Evolutionary conservation across 2,797 vertebrate species (phyloP), one percentile per base, ranked within the genome.

Genomic region (Champsocephalus esox): DNA sequence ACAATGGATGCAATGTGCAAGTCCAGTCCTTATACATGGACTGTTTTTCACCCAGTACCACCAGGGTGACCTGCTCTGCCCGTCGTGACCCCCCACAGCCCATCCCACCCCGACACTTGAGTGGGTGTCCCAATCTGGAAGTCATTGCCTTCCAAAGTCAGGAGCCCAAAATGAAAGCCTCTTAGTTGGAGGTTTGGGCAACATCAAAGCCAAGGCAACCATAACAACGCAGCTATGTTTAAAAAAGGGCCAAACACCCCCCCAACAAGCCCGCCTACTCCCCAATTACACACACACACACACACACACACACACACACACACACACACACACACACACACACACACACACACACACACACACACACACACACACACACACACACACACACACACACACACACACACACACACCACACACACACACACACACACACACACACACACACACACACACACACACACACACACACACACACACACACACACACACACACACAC

Each of bases 161-260:
- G 88, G 91, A 92, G 89, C 87, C 80, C 87, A 90, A 94, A 94
- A 95, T 94, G 89, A 94, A 88, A 90, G 86, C 91, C 93, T 94
- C 91, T 91, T 92, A 94, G 90, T 90, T 92, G 89, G 93, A 94
- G 92, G 93, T 94, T 95, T 93, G 87, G 90, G 88, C 72, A 77
- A 94, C 94, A 92, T 96, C 94, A 96, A 96, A 96, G 94, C 71
- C n/a, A 24, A 52, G 79, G 87, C 90, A 93, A 93, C 94, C 92
- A 94, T 95, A 95, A 95, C 93, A 95, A 93, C 90, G 74, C 83
- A 84, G 94, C 87, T 89, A 92, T 93, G 91, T 94, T 94, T 94
- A 93, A 93, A 95, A 93, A 89, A 87, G 81, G 81, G 76, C 80
- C 87, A 87, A 88, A 88, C 85, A 80, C 74, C 84, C 83, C 83